Percentiles rank a stretch among this genome's conserved stretches.
Conservation (phyloP, 2,113 vertebrate genomes). For the Chaenocephalus aceratus region DNA sequence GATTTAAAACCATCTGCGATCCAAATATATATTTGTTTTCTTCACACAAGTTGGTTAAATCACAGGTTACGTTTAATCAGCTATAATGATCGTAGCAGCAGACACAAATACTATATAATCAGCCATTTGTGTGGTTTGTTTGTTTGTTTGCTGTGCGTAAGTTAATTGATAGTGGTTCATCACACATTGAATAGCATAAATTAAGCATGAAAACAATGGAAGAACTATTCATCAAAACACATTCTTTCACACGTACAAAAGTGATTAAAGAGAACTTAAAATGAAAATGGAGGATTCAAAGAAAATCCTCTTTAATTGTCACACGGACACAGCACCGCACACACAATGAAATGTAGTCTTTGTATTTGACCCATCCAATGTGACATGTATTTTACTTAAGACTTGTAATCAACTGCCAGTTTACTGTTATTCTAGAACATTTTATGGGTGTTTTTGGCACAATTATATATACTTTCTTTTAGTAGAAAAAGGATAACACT, state of each 20-base stretch:
- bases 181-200: constrained; percentile 25
- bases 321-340: too few relatives aligned
- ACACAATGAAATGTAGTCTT: too few relatives aligned
- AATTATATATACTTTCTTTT: too few relatives aligned
- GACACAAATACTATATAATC: constrained; percentile 49
- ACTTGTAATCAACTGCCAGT: too few relatives aligned
- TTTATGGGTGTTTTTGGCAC: too few relatives aligned
- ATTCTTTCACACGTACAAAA: background rate
- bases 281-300: too few relatives aligned
- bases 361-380: too few relatives aligned
- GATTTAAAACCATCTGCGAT: constrained; percentile 10
- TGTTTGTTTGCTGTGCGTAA: constrained; percentile 36
- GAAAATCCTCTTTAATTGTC: too few relatives aligned
- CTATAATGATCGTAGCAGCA: constrained; percentile 40
- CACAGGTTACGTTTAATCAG: constrained; percentile 43
- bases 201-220: constrained; percentile 22
- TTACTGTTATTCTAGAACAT: too few relatives aligned
- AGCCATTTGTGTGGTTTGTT: constrained; percentile 19
- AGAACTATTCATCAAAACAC: background rate
- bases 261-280: background rate
- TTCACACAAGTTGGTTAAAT: constrained; percentile 38
- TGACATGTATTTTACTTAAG: too few relatives aligned
- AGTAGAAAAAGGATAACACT: too few relatives aligned
- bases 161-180: constrained; percentile 62
- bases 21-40: background rate